Base-by-base conservation (phyloP, 2,113 vertebrate genomes). In the Cariama cristata region DNA sequence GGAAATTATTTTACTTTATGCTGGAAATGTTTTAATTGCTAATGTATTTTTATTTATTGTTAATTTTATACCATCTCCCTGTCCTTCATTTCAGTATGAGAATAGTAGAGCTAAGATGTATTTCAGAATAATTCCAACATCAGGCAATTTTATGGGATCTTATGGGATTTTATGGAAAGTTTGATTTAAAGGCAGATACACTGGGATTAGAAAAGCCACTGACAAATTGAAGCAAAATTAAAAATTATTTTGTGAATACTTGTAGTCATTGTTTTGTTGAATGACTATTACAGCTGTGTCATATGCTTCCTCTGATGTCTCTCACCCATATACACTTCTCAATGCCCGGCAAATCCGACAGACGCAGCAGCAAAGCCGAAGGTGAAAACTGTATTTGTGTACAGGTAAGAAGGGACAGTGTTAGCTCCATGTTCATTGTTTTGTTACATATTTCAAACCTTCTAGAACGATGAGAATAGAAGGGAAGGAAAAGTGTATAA, bases 1-100 rank as follows among this genome's bases (percentile, higher is more conserved):
- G 82, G 47, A 53, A 72, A 67, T n/a, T 84, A 8, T 75, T 96
- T 77, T 79, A 92, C 18, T 84, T 79, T 42, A 56, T 90, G 2
- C 12, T 74, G 30, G 14, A 95, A 93, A 52, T 23, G 5, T 38
- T 73, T 64, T 33, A 93, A 93, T 55, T 21, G 2, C 42, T 60
- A 86, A 38, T 14, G 6, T 32, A 44, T n/a, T 76, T 76, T 88
- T 4, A 47, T 58, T 56, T 87, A 45, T 77, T 91, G 8, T 68
- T 89, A 72, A 79, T 83, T 95, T 49, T 53, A 35, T 93, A 53
- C 28, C 20, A 67, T 74, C 22, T 82, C 22, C 58, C 38, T 52
- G 26, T 53, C 17, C 77, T 93, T 91, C 42, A 47, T 93, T 96
- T 93, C 56, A 58, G 15, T 79, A 58, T 79, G n/a, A 90, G 53